Evolutionary conservation across 2,113 vertebrate genomes (phyloP).

Genomic region (Cheilinus undulatus): DNA sequence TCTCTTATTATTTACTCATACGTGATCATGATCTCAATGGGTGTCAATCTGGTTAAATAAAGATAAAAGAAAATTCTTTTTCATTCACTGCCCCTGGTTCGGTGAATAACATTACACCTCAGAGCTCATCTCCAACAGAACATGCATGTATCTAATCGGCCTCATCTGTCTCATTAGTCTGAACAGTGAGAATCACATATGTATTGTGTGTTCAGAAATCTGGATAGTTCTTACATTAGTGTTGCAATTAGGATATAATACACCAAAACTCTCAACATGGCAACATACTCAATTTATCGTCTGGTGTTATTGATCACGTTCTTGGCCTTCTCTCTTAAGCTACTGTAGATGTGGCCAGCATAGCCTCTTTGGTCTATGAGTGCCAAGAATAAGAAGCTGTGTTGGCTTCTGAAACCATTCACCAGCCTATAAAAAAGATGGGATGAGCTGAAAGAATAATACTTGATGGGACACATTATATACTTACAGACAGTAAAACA

Average conservation of each 20-base stretch:
- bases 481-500: neutral
- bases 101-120: conserved; percentile 29
- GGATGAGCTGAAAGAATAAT: neutral
- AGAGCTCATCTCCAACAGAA: conserved; percentile 31
- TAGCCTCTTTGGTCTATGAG: too few species aligned
- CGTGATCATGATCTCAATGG: too few species aligned
- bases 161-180: neutral
- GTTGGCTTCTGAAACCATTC: conserved; percentile 4
- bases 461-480: conserved; percentile 19
- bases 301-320: too few species aligned
- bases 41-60: too few species aligned
- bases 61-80: too few species aligned
- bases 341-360: too few species aligned
- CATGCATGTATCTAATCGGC: conserved; percentile 3
- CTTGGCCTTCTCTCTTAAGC: too few species aligned
- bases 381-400: conserved; percentile 10
- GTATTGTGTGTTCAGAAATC: neutral
- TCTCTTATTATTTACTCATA: too few species aligned
- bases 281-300: too few species aligned
- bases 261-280: conserved; percentile 1
- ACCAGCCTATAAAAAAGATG: too few species aligned
- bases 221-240: too few species aligned
- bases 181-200: neutral
- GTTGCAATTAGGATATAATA: conserved; percentile 19
- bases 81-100: conserved; percentile 2